phyloP scores from a whole-genome alignment of 2,797 vertebrate genomes.

The Phalanger gymnotis region DNA sequence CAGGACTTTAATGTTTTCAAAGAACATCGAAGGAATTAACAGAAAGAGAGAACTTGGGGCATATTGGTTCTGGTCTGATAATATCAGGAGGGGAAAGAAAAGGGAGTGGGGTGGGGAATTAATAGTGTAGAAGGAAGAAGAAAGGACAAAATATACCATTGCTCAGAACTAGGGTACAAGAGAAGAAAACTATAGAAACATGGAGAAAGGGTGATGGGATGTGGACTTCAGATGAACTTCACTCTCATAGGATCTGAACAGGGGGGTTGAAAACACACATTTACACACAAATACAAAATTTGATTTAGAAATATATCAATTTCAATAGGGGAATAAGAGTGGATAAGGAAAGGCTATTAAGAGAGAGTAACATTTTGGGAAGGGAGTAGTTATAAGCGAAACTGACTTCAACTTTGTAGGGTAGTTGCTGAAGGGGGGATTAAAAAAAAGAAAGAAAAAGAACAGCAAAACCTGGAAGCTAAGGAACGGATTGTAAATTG shows the following conservation, averaged over 20 bases:
- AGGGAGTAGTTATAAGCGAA: not conserved
- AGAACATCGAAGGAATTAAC: too few species aligned
- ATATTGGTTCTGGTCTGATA: too few species aligned
- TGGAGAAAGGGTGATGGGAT: not conserved
- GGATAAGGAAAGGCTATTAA: not conserved
- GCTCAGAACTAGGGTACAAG: too few species aligned
- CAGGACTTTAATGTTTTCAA: too few species aligned
- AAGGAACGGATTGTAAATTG: not conserved
- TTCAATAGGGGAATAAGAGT: not conserved
- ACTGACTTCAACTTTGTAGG: not conserved
- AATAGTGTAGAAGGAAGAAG: too few species aligned
- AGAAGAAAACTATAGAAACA: not conserved
- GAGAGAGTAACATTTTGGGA: not conserved
- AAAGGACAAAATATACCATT: too few species aligned
- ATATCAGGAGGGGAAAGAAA: too few species aligned
- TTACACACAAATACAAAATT: not conserved
- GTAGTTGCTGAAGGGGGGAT: not conserved
- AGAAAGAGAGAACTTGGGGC: too few species aligned
- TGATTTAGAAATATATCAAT: not conserved
- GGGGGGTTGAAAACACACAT: not conserved
- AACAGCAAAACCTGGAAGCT: not conserved
- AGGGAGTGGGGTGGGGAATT: too few species aligned
- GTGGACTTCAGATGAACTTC: not conserved
- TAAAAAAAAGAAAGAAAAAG: not conserved
- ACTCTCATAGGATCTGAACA: not conserved